These are phyloP conservation scores for Argentina silus DNA, from an alignment of 2,797 vertebrate genomes.

Conservation along the genomic window DNA sequence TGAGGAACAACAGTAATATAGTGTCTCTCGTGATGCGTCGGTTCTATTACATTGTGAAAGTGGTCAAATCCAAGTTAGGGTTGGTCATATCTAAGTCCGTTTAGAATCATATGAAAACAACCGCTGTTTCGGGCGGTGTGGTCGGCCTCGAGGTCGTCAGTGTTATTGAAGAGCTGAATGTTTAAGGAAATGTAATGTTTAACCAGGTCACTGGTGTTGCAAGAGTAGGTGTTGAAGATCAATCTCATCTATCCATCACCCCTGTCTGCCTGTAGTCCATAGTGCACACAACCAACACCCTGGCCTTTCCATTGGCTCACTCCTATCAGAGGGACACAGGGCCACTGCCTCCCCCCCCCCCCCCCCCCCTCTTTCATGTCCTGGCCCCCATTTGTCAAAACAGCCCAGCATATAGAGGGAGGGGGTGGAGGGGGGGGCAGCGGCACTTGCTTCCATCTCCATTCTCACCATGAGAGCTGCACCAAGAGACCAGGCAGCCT, in stretches of 20 bases:
- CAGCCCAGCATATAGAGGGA: constrained; percentile 24
- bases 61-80: neutral
- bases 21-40: neutral
- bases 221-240: constrained; percentile 62
- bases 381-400: constrained; percentile 66
- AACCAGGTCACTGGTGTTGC: constrained; percentile 64
- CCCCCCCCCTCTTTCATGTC: constrained; percentile 49
- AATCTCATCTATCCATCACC: constrained; percentile 72
- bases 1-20: neutral
- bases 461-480: constrained; percentile 33
- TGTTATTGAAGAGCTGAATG: constrained; percentile 29
- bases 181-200: constrained; percentile 54
- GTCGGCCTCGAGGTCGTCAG: neutral
- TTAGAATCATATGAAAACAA: neutral
- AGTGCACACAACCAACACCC: neutral
- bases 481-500: constrained; percentile 18
- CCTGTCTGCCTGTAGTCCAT: neutral
- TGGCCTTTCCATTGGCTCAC: constrained; percentile 21
- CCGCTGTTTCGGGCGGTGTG: neutral
- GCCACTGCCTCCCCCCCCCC: constrained; percentile 43
- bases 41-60: neutral
- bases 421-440: constrained; percentile 3
- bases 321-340: constrained; percentile 55
- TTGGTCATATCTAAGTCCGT: too few species aligned
- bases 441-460: constrained; percentile 39